A percentile compares a stretch with the other conserved stretches of the same genome.
These are phyloP conservation scores for Pseudopleuronectes americanus DNA, from an alignment of 2,797 vertebrate genomes.

Conservation along the genomic window DNA sequence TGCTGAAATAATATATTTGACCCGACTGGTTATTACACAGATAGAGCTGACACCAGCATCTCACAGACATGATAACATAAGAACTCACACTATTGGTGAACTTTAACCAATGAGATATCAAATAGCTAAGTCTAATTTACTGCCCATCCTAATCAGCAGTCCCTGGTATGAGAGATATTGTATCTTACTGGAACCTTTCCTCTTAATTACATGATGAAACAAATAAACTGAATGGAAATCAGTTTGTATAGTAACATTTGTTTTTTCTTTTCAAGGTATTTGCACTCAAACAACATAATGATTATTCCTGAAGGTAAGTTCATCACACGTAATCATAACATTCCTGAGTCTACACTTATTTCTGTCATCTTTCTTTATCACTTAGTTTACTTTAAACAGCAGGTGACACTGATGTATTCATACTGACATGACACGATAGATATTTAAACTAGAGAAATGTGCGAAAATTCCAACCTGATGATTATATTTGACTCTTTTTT, in stretches of 20 bases:
- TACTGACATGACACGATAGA: neutral
- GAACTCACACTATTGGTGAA: neutral
- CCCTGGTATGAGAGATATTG: too few species aligned
- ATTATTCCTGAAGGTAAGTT: constrained; percentile 94
- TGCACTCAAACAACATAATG: constrained; percentile 97
- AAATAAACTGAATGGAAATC: too few species aligned
- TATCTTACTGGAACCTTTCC: too few species aligned
- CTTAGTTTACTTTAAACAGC: too few species aligned
- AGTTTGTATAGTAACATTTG: neutral
- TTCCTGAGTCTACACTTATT: neutral
- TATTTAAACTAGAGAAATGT: too few species aligned
- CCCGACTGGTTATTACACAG: neutral
- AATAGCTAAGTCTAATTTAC: neutral
- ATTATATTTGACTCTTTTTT: too few species aligned
- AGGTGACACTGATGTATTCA: neutral
- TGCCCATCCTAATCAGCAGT: too few species aligned
- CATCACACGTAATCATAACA: neutral
- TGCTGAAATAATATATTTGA: neutral
- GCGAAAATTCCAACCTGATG: too few species aligned
- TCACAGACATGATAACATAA: constrained; percentile 8
- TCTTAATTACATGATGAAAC: too few species aligned
- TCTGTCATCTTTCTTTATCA: neutral
- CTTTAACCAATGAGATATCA: neutral
- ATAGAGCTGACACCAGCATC: neutral
- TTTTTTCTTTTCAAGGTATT: constrained; percentile 85